These are phyloP conservation scores for Aradus depressus DNA, from an alignment of 2,888 invertebrate genomes.

Conservation along the genomic window DNA sequence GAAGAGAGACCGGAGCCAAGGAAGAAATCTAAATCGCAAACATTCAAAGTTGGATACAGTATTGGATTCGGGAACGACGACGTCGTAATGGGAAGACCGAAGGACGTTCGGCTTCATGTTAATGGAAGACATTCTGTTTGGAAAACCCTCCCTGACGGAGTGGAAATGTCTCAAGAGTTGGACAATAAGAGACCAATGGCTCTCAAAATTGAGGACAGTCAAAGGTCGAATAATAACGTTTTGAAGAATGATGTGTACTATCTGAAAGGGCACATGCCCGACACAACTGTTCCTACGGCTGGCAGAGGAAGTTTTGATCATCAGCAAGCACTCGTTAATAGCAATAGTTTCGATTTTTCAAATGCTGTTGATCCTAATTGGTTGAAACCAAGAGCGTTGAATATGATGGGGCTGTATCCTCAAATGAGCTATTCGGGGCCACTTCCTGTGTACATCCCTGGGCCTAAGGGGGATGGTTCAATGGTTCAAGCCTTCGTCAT, in stretches of 20 bases:
- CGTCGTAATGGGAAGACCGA: conserved; percentile 23
- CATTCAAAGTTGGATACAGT: conserved; percentile 36
- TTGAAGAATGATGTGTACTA: conserved; percentile 25
- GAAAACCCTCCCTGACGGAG: conserved; percentile 34
- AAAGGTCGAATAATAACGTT: conserved; percentile 16
- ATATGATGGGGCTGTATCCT: conserved; percentile 19
- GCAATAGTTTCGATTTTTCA: conserved; percentile 41
- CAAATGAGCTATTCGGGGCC: conserved; percentile 21
- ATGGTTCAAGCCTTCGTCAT: conserved; percentile 27
- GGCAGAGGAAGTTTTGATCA: conserved; percentile 38
- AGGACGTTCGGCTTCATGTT: conserved; percentile 23
- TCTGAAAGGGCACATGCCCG: conserved; percentile 21
- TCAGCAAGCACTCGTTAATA: conserved; percentile 38
- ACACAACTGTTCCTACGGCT: conserved; percentile 27
- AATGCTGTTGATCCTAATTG: conserved; percentile 34
- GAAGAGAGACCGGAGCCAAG: conserved; percentile 16
- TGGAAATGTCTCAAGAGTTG: conserved; percentile 33
- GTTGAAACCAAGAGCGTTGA: conserved; percentile 8
- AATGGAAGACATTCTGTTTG: conserved; percentile 31
- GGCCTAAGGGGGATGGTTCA: conserved; percentile 21
- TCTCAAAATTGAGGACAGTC: conserved; percentile 12
- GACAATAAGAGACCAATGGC: conserved; percentile 15
- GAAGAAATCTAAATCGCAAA: conserved; percentile 22
- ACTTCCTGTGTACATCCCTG: conserved; percentile 23
- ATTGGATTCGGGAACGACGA: conserved; percentile 32